Base-by-base conservation (phyloP, 2,113 vertebrate genomes). In the Sander lucioperca region DNA sequence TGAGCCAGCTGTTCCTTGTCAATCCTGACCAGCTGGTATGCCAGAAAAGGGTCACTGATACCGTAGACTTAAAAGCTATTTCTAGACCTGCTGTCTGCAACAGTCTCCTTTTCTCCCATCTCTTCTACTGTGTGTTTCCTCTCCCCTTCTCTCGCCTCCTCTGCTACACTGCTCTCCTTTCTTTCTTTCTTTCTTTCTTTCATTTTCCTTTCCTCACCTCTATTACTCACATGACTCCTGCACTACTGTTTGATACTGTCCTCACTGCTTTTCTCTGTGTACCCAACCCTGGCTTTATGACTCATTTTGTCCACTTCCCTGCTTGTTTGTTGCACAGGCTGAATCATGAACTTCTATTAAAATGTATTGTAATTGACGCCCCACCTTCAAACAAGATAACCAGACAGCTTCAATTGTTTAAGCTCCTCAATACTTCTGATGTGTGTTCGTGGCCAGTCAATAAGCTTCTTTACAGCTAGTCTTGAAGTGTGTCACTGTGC, bases 1-100 rank as follows among this genome's bases (percentile, higher is more conserved):
- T 74, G 84, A 70, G 88, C 85, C 88, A 96, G 95, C 93, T 96
- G 95, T 92, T 92, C 63, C 63, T 80, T 93, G 92, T 95, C 95
- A 92, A 79, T 96, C 94, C 86, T 12, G 81, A 69, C 58, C 88
- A 89, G 91, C 89, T 93, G 93, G 92, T 89, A 86, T 82, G 88
- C 86, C 77, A 83, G 86, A 51, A 67, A 66, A 45, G 77, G 76
- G 78, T 83, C 81, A 82, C 82, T 90, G 91, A 94, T 90, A 92
- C 86, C 54, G 48, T 30, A 73, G 68, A 93, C 83, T 77, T 75
- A 21, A 54, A 74, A 68, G 87, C 91, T 94, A 94, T 94, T 94
- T 92, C 65, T 83, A 85, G 91, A 89, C 82, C 25, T 70, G 80
- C 83, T 83, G 81, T 72, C 54, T 61, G 56, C 30, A 39, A 79